Base-by-base conservation (phyloP, 2,797 vertebrate genomes). In the Delichon dasypus region DNA sequence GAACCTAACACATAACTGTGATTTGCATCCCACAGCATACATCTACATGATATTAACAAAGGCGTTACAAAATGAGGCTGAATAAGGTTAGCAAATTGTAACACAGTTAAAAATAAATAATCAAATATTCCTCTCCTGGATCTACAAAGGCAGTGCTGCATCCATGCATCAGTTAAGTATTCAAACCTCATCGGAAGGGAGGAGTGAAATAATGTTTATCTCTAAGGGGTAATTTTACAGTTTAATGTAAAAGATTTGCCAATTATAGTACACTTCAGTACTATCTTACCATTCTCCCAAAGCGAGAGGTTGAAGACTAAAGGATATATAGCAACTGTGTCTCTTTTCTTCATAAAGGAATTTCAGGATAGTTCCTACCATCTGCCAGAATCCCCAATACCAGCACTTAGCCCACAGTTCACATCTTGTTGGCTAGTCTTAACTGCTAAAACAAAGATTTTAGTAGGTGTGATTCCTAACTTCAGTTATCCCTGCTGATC, bases 101-200 rank as follows among this genome's bases (percentile, higher is more conserved):
- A 79, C 21, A 66, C 45, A 65, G 64, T 92, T 88, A 40, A 83
- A 91, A 94, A 72, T 48, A 93, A 92, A 86, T 71, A 83, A 92
- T 61, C 20, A 67, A 65, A 75, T 58, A 76, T 38, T 88, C 64
- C 58, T 82, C 51, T 72, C 29, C 22, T 21, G 18, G 22, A 70
- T 86, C n/a, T 53, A 54, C 60, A 75, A 57, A 85, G 16, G 27
- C 44, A 89, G 32, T 11, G 34, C 42, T 71, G 30, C 80, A 66
- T 80, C 73, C 89, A 60, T 13, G 9, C 25, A 42, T 44, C 32
- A 42, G 34, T 67, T 71, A 82, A 88, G 57, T 36, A 89, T 16
- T 78, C 53, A 68, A 85, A 82, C 7, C 19, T 29, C 26, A 44
- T 23, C 16, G 78, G 83, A 91, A 91, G 5, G 7, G 30, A 90